Base-by-base conservation (phyloP, 2,888 invertebrate genomes). In the Agrochola lychnidis region DNA sequence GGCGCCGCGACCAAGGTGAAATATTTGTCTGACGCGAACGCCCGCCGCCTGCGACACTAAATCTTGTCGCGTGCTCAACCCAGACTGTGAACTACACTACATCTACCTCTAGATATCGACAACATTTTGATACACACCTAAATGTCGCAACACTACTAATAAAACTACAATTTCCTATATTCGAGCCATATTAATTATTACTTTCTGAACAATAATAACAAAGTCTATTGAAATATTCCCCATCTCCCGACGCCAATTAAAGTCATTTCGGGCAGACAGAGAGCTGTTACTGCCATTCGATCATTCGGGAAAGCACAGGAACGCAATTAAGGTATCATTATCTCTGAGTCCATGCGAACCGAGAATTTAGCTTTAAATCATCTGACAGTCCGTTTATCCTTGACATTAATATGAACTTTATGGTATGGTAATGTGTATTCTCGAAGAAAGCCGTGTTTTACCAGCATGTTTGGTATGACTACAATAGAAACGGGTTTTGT, bases 231-330 rank as follows among this genome's bases (percentile, higher is more conserved):
- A 87, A 88, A 89, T 89, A 89, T 85, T 86, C 79, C 73, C 85
- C 84, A 85, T 87, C 88, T 87, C 79, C 73, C 64, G 84, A 81
- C 89, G 90, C 91, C 93, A 94, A 94, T 94, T 95, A 93, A 93
- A 90, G 89, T 89, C 87, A 91, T 93, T 94, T 91, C 92, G 92
- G 90, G 87, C 89, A 87, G 91, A 91, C 93, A 91, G 93, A 93
- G 93, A 93, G 93, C 94, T 95, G 96, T 96, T 95, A 95, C 94
- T 93, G 92, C 90, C 92, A 92, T 93, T 93, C 93, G 93, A 94
- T 94, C 93, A 93, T 92, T 94, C 90, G 90, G 92, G 92, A 93
- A 93, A 93, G 91, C 92, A 90, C 89, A 89, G 90, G 90, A 91
- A 92, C 91, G 93, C 93, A 94, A 95, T 95, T 95, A 94, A 94